Conservation (phyloP, 2,888 invertebrate genomes). For the Luffia ferchaultella region DNA sequence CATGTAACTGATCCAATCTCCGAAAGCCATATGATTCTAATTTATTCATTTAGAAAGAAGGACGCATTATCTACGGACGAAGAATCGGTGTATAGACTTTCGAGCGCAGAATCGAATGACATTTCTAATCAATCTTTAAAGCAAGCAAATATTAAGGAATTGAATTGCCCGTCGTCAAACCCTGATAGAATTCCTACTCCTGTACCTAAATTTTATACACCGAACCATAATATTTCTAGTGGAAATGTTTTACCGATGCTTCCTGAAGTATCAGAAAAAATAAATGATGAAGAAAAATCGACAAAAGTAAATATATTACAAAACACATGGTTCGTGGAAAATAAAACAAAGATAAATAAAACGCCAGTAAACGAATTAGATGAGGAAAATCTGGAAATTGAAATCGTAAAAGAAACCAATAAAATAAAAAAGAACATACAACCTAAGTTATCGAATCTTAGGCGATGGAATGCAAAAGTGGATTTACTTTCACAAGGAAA, state of each 20-base stretch:
- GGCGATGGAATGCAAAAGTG: no score
- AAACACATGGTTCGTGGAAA: background rate
- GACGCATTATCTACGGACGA: background rate
- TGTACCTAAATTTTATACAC: background rate
- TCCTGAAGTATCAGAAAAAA: conserved; percentile 36
- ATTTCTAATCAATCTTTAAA: background rate
- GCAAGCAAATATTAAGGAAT: background rate
- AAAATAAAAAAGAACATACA: no score
- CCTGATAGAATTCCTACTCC: conserved; percentile 24
- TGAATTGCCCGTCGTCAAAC: background rate
- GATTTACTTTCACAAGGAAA: no score
- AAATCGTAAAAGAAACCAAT: no score
- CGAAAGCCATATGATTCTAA: conserved; percentile 37
- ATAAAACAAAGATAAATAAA: no score
- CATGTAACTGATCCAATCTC: conserved; percentile 20
- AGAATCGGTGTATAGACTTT: background rate
- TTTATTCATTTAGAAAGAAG: conserved; percentile 42
- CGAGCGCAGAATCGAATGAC: background rate
- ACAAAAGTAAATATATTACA: background rate
- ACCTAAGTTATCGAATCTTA: no score
- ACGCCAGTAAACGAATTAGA: no score
- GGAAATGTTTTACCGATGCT: conserved; percentile 35
- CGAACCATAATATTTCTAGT: background rate
- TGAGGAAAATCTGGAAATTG: no score
- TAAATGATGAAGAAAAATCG: background rate